Evolutionary conservation across 2,113 vertebrate species (phyloP), one percentile per base, ranked within the genome.

Genomic region (Etia nguti): DNA sequence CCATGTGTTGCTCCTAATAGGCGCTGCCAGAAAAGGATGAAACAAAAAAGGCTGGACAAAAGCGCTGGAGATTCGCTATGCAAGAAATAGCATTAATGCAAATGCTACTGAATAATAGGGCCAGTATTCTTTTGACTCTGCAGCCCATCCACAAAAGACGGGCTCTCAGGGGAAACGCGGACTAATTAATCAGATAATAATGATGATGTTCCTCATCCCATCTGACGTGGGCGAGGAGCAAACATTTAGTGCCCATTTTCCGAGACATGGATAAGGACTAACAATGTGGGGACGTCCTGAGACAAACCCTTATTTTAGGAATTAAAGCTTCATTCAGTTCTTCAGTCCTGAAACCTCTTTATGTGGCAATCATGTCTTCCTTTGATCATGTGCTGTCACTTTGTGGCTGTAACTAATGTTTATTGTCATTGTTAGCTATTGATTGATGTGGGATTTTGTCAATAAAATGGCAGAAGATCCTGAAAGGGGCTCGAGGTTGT

Each of bases 181-280:
- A 91, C 93, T 96, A 96, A 96, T 96, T 95, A 96, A 95, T 95
- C 95, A 95, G 93, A 94, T 95, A 94, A 93, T 95, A 95, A 95
- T 93, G 93, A 96, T 92, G 91, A 95, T 94, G 91, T 92, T 95
- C 91, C 82, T 92, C 62, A 84, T 83, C 90, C 84, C 80, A 29
- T 91, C 86, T 93, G 80, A 94, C 48, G 79, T 77, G 59, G 73
- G 73, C 10, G 60, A 91, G 86, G 82, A 79, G 62, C 84, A 94
- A 92, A 91, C 87, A 86, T 92, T 88, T 86, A 62, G 56, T 84
- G 60, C 54, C 81, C 29, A 62, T 86, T 91, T 90, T 90, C 29
- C n/a, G 60, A 80, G 79, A 88, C 86, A 34, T 54, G 73, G 56
- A 88, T 79, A 36, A 82, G 83, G 24, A 89, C 34, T 34, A 38